These are phyloP conservation scores for Trinorchestia longiramus DNA, from an alignment of 1,140 invertebrate species.

Conservation along the genomic window DNA sequence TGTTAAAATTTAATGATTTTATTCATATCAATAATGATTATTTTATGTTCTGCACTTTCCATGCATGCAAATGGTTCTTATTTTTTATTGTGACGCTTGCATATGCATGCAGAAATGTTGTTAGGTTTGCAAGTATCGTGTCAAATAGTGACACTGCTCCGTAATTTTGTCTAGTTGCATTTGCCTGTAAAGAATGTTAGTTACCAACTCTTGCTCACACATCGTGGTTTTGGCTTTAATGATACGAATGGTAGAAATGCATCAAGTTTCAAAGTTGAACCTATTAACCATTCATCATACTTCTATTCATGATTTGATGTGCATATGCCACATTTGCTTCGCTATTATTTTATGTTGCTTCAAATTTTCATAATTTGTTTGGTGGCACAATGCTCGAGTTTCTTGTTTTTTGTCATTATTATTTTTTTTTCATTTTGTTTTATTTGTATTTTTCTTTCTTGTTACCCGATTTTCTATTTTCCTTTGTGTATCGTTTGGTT, in stretches of 20 bases:
- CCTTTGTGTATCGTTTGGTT: not conserved
- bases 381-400: not conserved
- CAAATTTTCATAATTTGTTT: not conserved
- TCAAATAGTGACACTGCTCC: no score
- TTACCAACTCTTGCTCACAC: not conserved
- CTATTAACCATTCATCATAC: not conserved
- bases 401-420: not conserved
- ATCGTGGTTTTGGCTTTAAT: not conserved
- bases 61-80: no score
- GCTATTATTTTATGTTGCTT: not conserved
- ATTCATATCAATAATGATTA: no score
- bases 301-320: not conserved
- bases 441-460: not conserved
- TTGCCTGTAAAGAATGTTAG: no score
- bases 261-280: not conserved
- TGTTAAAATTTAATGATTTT: no score
- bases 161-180: no score
- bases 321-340: not conserved
- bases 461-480: not conserved
- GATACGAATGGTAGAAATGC: not conserved
- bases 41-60: no score
- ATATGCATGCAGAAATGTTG: no score
- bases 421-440: not conserved
- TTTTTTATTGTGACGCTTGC: no score
- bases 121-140: no score